Percentiles rank a stretch among this genome's conserved stretches.
phyloP scores from a whole-genome alignment of 2,888 invertebrate genomes.

The Noctua pronuba region DNA sequence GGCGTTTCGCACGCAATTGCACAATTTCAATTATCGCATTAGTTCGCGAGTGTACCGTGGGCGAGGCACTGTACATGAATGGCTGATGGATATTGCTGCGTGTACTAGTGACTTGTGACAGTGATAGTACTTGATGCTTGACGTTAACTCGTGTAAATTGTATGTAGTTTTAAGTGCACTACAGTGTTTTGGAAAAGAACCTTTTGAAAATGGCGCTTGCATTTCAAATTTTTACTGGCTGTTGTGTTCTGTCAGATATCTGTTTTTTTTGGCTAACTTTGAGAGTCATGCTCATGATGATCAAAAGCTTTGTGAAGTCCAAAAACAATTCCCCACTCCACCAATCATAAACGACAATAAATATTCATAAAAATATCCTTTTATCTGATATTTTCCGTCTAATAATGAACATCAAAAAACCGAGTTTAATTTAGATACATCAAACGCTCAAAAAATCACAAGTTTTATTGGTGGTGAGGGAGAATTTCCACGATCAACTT shows the following conservation, averaged over 20 bases:
- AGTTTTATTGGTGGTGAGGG: slow-evolving; percentile 81
- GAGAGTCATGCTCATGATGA: background rate
- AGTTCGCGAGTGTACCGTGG: slow-evolving; percentile 81
- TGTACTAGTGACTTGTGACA: slow-evolving; percentile 69
- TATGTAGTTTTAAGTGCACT: slow-evolving; percentile 39
- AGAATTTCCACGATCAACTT: slow-evolving; percentile 85
- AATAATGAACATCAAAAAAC: slow-evolving; percentile 74
- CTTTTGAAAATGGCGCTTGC: slow-evolving; percentile 2
- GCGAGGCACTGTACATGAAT: slow-evolving; percentile 71
- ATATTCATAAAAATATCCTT: slow-evolving; percentile 68
- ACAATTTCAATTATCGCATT: slow-evolving; percentile 91
- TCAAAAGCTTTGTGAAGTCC: slow-evolving; percentile 15
- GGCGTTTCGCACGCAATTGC: slow-evolving; percentile 90
- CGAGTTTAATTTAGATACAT: slow-evolving; percentile 81
- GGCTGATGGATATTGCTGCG: slow-evolving; percentile 77
- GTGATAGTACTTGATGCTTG: slow-evolving; percentile 66
- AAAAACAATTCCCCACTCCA: slow-evolving; percentile 24
- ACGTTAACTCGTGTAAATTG: slow-evolving; percentile 55
- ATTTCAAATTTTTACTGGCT: background rate
- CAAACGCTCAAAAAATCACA: slow-evolving; percentile 84
- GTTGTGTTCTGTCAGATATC: background rate
- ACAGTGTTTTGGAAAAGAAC: slow-evolving; percentile 26
- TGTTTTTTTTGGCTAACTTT: background rate
- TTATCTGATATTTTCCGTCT: slow-evolving; percentile 66
- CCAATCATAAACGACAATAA: slow-evolving; percentile 51